Percentiles rank a stretch among this genome's conserved stretches.
These are phyloP conservation scores for Criorhina ranunculi DNA, from an alignment of 2,888 invertebrate species.

Conservation along the genomic window DNA sequence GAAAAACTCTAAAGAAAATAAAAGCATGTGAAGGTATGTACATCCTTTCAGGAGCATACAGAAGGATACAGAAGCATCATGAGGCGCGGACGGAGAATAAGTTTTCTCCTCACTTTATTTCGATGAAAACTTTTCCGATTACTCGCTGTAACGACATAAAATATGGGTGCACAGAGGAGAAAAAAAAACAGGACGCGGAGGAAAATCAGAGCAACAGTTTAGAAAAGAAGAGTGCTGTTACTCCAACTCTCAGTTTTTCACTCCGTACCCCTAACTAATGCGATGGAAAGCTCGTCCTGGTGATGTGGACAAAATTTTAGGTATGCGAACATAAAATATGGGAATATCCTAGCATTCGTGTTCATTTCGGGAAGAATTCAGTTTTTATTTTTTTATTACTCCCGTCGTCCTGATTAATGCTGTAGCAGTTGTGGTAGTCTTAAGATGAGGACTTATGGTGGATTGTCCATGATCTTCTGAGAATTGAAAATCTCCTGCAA, in stretches of 20 bases:
- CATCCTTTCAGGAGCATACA: conserved; percentile 45
- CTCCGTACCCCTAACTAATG: neutral
- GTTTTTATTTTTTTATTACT: conserved; percentile 24
- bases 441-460: neutral
- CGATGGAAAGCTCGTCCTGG: conserved; percentile 10
- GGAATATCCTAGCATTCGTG: conserved; percentile 41
- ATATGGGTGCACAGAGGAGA: conserved; percentile 49
- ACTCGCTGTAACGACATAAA: conserved; percentile 73
- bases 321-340: conserved; percentile 54
- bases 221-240: conserved; percentile 15
- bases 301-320: conserved; percentile 47
- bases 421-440: conserved; percentile 19
- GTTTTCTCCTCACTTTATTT: conserved; percentile 54
- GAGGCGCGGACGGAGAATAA: conserved; percentile 34
- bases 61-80: conserved; percentile 17
- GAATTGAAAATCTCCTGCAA: conserved; percentile 38
- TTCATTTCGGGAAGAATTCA: conserved; percentile 46
- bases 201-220: conserved; percentile 74
- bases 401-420: conserved; percentile 53
- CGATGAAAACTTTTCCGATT: conserved; percentile 73
- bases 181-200: neutral
- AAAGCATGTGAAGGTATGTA: conserved; percentile 15
- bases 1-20: conserved; percentile 50
- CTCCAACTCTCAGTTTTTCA: neutral
- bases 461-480: conserved; percentile 19